Evolutionary conservation across 2,113 vertebrate species (phyloP).

Genomic region (Centrocercus urophasianus): DNA sequence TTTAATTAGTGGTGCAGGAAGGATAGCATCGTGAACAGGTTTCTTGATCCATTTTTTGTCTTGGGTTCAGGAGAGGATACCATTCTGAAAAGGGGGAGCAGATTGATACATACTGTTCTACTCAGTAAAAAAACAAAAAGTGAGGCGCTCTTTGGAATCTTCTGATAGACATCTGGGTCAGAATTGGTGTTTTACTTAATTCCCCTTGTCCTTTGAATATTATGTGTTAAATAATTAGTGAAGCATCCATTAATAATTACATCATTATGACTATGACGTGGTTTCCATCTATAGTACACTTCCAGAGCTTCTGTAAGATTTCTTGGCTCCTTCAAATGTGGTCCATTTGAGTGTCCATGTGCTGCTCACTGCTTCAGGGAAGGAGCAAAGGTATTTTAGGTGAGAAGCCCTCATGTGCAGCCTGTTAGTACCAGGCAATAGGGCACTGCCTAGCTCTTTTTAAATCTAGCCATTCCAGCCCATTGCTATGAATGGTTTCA

Average conservation of each 20-base stretch:
- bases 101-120: not conserved
- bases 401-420: not conserved
- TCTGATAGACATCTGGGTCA: not conserved
- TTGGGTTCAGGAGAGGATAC: not conserved
- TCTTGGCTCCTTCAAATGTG: not conserved
- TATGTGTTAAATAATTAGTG: not conserved
- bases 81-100: not conserved
- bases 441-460: not conserved
- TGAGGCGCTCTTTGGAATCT: not conserved
- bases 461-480: not conserved
- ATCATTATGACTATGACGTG: accelerated
- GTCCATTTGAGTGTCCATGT: not conserved
- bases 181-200: not conserved
- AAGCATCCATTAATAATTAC: not conserved
- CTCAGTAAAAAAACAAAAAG: not conserved
- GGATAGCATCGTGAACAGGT: not conserved
- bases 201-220: not conserved
- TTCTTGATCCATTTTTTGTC: not conserved
- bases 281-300: accelerated
- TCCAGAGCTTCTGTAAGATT: not conserved
- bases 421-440: not conserved
- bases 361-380: not conserved
- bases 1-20: not conserved
- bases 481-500: not conserved
- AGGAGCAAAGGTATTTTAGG: not conserved